Evolutionary conservation across 2,797 vertebrate species (phyloP), one percentile per base, ranked within the genome.

Genomic region (Erpetoichthys calabaricus): DNA sequence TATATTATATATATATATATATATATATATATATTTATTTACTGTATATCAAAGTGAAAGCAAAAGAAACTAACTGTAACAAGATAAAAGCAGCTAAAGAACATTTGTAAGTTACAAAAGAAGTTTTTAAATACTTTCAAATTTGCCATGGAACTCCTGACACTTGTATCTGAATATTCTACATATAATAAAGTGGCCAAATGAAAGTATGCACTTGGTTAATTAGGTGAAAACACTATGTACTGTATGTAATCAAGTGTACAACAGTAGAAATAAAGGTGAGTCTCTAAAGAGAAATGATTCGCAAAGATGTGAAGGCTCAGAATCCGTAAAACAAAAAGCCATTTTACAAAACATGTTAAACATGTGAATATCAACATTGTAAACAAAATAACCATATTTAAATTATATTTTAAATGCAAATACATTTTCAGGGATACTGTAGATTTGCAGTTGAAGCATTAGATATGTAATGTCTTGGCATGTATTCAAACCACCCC

Each of bases 301-400:
- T 78, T 82, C 82, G 80, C 41, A 6, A 59, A 75, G 63, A 62
- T 67, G 71, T 76, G 79, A 80, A 68, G 70, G 74, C 75, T 80
- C 72, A 76, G 72, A 79, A 80, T 76, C 74, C 73, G 72, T 77
- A 82, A 73, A 75, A 76, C 70, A 71, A 62, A 78, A 78, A 78
- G 74, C 73, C 70, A 81, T 81, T 86, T 81, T 82, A 73, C 70
- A 79, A 81, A 85, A 81, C 75, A 84, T 84, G 84, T 74, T 78
- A 74, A 71, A 79, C 68, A 75, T 69, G 80, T 79, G 74, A 73
- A 53, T 67, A 76, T 73, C 79, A 80, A 72, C 70, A 78, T 78
- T 78, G 77, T 75, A 81, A 80, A 83, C 64, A 77, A 73, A 66
- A 79, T 69, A 69, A 74, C 74, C 57, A 66, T 67, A 81, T 76